Percentiles rank a stretch among this genome's conserved stretches.
Conservation (phyloP, 1,140 invertebrate genomes). For the Colletes latitarsis region DNA sequence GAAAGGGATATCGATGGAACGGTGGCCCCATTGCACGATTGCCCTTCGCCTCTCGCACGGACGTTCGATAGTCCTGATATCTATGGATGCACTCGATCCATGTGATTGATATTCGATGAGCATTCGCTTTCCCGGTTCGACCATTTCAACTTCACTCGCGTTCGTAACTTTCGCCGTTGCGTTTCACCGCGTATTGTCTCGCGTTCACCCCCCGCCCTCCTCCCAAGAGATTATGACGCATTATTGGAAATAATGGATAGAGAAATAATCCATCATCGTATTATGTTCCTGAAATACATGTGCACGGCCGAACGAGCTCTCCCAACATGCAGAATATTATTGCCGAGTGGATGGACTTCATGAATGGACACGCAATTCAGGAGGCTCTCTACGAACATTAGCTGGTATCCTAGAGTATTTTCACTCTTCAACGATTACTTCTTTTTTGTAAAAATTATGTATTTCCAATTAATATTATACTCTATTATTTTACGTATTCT, state of each 20-base stretch:
- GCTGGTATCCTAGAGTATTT: no score
- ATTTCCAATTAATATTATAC: no score
- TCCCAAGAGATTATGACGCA: conserved; percentile 23
- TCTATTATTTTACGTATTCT: no score
- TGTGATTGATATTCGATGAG: conserved; percentile 39
- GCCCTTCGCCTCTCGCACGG: background rate
- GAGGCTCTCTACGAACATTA: no score
- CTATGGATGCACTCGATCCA: conserved; percentile 20
- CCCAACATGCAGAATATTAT: background rate
- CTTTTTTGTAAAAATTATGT: no score
- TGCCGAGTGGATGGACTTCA: background rate
- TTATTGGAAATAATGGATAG: conserved; percentile 20
- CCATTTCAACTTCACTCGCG: conserved; percentile 1
- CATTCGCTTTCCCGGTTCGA: background rate
- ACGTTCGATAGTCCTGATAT: conserved; percentile 1
- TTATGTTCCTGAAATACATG: background rate
- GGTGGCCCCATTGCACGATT: conserved; percentile 26
- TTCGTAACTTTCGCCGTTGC: conserved; percentile 18
- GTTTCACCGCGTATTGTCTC: conserved; percentile 20
- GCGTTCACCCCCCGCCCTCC: background rate
- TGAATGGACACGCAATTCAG: no score
- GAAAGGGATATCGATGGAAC: conserved; percentile 16
- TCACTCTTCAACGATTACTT: no score
- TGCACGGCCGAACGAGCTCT: background rate
- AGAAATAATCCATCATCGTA: conserved; percentile 29